Conservation (phyloP, 2,888 invertebrate genomes). For the Meliscaeva auricollis region DNA sequence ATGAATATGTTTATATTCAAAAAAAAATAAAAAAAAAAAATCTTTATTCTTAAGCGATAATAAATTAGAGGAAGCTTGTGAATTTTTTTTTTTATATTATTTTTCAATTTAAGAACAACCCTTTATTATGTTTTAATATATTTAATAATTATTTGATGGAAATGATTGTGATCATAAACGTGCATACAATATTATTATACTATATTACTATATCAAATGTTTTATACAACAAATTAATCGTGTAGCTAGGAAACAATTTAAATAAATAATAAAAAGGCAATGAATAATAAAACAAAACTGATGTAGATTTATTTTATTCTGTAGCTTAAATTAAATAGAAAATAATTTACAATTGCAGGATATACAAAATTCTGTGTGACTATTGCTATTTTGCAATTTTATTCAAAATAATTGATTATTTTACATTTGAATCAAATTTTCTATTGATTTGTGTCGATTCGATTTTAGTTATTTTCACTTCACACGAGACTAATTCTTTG, state of each 20-base stretch:
- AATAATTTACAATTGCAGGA: too few relatives aligned
- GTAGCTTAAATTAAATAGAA: too few relatives aligned
- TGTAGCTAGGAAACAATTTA: constrained; percentile 68
- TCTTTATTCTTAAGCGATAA: constrained; percentile 49
- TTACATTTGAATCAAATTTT: too few relatives aligned
- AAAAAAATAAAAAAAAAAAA: constrained; percentile 43
- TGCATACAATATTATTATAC: constrained; percentile 72
- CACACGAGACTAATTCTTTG: too few relatives aligned
- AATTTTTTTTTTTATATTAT: constrained; percentile 29
- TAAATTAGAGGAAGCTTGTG: constrained; percentile 44
- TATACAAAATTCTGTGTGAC: too few relatives aligned
- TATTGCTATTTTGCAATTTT: too few relatives aligned
- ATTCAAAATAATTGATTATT: too few relatives aligned
- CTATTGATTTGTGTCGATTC: too few relatives aligned
- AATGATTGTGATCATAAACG: constrained; percentile 76
- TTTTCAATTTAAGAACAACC: constrained; percentile 32
- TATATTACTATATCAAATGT: constrained; percentile 52
- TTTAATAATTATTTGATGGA: constrained; percentile 63
- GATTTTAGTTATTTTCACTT: too few relatives aligned
- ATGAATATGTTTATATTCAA: constrained; percentile 71
- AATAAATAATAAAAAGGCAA: constrained; percentile 63
- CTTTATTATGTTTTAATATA: constrained; percentile 67
- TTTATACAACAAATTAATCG: constrained; percentile 66
- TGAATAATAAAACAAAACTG: constrained; percentile 37
- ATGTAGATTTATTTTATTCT: neutral